Base-by-base conservation (phyloP, 2,888 invertebrate genomes). In the Galeruca laticollis region DNA sequence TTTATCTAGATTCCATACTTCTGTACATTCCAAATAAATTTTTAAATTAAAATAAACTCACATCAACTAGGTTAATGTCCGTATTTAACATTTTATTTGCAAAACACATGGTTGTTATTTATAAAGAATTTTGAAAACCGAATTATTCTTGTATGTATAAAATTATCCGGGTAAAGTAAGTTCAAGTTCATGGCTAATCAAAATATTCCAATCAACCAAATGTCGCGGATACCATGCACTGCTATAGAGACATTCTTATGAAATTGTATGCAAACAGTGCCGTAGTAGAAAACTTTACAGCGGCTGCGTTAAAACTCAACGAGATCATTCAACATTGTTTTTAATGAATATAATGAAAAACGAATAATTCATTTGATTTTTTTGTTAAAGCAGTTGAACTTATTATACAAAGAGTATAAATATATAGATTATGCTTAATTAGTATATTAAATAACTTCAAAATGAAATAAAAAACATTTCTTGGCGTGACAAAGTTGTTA, bases 161-260 rank as follows among this genome's bases (percentile, higher is more conserved):
- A 33, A 10, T 33, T 35, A 33, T 57, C 15, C 15, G 35, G 5
- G 35, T 57, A 35, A 35, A 31, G 35, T 9, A n/a, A 31, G 56
- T 57, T 57, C 56, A 57, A 57, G 56, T 57, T 57, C 35, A 57
- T 35, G 56, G 35, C 15, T 57, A 33, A 57, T 57, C 56, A 33
- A 35, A 35, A 57, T 56, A 33, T 15, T 33, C n/a, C 13, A 56
- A 33, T 56, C 56, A 56, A 56, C 15, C 56, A 56, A 56, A 56
- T 56, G 56, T 56, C 56, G 56, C 33, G 33, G 56, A 54, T 21
- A 51, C n/a, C 51, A 10, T 26, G 26, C 35, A 57, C 35, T n/a
- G 31, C n/a, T 57, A 18, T 33, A 18, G 35, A 33, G 35, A 56
- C 1, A 56, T 56, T 56, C 56, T 56, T 56, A 33, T 26, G n/a